Conservation (phyloP, 2,888 invertebrate genomes). For the Chymomyza amoena region DNA sequence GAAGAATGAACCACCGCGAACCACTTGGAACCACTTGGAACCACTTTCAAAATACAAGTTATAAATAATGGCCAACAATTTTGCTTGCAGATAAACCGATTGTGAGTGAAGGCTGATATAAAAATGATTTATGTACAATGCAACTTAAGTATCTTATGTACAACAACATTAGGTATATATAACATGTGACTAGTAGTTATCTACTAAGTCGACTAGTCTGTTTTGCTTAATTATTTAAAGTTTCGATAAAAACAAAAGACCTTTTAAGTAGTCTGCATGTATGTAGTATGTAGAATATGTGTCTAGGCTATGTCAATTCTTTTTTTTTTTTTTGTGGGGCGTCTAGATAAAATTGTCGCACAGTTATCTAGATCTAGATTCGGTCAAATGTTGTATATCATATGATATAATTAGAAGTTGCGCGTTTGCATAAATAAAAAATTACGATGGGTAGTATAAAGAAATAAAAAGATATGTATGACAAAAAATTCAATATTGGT, state of each 20-base stretch:
- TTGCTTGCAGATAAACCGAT: constrained; percentile 14
- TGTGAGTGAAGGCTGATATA: background rate
- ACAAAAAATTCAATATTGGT: no score
- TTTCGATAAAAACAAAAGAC: background rate
- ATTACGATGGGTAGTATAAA: background rate
- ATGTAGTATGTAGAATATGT: no score
- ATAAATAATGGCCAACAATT: constrained; percentile 35
- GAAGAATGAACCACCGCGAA: background rate
- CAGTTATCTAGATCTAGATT: background rate
- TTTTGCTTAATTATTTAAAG: background rate
- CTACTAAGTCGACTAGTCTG: background rate
- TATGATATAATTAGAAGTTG: background rate
- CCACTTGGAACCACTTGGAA: background rate
- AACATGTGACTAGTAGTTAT: background rate
- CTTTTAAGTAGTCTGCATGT: background rate
- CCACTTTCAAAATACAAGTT: background rate
- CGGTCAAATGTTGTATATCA: background rate
- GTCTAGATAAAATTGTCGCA: background rate
- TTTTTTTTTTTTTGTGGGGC: background rate
- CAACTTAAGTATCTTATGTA: background rate
- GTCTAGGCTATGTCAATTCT: background rate
- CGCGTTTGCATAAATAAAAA: background rate
- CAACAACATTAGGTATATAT: background rate
- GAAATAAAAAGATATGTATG: no score
- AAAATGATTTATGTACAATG: background rate